phyloP scores from a whole-genome alignment of 2,797 vertebrate species.

The Novumbra hubbsi region DNA sequence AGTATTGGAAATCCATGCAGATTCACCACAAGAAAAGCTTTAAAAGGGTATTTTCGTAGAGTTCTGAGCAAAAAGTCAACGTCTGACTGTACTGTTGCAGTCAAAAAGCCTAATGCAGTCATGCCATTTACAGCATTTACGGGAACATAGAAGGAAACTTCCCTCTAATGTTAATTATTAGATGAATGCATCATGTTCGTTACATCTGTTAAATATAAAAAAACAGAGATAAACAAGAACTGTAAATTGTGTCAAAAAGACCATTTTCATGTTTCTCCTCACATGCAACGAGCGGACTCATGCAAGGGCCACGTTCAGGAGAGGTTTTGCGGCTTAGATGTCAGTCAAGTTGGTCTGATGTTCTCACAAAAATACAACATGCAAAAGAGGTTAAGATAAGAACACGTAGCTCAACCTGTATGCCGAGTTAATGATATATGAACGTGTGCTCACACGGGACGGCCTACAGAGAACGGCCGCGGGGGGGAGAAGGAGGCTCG shows the following conservation, averaged over 20 bases:
- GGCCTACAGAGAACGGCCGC: slow-evolving; percentile 14
- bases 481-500: background rate
- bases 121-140: slow-evolving; percentile 32
- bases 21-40: slow-evolving; percentile 47
- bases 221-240: slow-evolving; percentile 57
- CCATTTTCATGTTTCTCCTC: slow-evolving; percentile 50
- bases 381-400: slow-evolving; percentile 73
- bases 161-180: slow-evolving; percentile 34
- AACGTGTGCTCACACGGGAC: slow-evolving; percentile 7
- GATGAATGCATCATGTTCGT: slow-evolving; percentile 41
- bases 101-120: slow-evolving; percentile 1
- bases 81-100: slow-evolving; percentile 18
- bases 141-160: slow-evolving; percentile 13
- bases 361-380: slow-evolving; percentile 68
- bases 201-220: slow-evolving; percentile 24
- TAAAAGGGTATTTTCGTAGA: slow-evolving; percentile 48
- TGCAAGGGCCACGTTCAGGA: slow-evolving; percentile 68
- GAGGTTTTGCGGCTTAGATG: slow-evolving; percentile 51
- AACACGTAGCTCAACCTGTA: slow-evolving; percentile 32
- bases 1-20: slow-evolving; percentile 64
- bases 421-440: background rate
- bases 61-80: slow-evolving; percentile 34
- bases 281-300: slow-evolving; percentile 77
- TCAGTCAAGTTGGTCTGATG: slow-evolving; percentile 56
- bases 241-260: slow-evolving; percentile 40